A percentile compares a stretch with the other conserved stretches of the same genome.
These are phyloP conservation scores for Harpalus rubripes DNA, from an alignment of 2,888 invertebrate genomes.

Conservation along the genomic window DNA sequence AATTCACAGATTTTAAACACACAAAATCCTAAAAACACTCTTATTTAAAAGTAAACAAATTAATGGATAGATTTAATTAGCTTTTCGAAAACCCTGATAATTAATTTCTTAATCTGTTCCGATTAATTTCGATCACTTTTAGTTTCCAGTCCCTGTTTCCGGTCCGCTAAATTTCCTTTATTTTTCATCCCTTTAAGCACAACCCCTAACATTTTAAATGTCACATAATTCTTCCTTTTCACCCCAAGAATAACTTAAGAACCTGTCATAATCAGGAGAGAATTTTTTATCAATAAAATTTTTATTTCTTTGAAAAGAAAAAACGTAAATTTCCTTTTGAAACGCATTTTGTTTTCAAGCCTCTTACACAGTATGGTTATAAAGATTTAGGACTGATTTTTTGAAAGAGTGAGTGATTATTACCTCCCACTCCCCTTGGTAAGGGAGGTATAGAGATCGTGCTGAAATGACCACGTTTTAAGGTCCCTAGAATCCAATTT, in stretches of 20 bases:
- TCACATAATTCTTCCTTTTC: not conserved
- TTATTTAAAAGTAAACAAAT: not conserved
- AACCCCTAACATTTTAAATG: not conserved
- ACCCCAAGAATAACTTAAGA: not conserved
- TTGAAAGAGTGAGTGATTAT: too few species aligned
- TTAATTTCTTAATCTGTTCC: not conserved
- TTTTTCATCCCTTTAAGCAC: not conserved
- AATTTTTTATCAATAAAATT: not conserved
- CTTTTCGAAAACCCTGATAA: not conserved
- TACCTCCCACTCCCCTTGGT: too few species aligned
- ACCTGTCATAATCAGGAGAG: not conserved
- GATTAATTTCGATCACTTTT: not conserved
- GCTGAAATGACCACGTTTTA: too few species aligned
- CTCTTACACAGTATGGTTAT: too few species aligned
- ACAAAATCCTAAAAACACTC: too few species aligned
- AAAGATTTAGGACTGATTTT: too few species aligned
- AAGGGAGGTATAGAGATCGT: too few species aligned
- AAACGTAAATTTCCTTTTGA: not conserved
- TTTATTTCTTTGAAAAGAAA: not conserved
- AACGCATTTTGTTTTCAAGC: not conserved
- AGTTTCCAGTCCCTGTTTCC: not conserved
- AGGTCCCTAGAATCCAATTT: too few species aligned
- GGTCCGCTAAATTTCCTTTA: not conserved
- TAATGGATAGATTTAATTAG: not conserved
- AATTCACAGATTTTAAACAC: too few species aligned